Evolutionary conservation across 2,797 vertebrate species (phyloP).

Genomic region (Linurgus olivaceus): DNA sequence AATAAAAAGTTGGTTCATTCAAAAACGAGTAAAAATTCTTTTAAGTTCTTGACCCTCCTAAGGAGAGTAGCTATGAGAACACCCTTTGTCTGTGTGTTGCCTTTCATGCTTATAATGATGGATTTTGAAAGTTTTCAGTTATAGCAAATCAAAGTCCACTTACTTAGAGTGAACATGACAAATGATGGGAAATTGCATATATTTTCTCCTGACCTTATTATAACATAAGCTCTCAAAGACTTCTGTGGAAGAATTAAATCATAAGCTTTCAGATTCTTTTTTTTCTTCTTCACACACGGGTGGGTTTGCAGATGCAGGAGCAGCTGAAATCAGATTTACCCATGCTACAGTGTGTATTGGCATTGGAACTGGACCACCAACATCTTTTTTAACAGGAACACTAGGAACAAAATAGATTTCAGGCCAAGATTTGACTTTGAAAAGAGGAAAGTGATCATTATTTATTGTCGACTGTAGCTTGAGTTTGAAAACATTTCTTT

Average conservation of each 20-base stretch:
- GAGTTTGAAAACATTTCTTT: constrained; percentile 72
- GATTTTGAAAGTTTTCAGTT: constrained; percentile 2
- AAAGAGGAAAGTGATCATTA: constrained; percentile 46
- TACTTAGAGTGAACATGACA: constrained; percentile 60
- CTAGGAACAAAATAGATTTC: constrained; percentile 54
- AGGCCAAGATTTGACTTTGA: constrained; percentile 32
- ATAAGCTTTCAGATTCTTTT: constrained; percentile 1
- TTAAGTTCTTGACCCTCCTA: constrained; percentile 22
- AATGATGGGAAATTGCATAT: constrained; percentile 67
- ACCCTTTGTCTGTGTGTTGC: background rate
- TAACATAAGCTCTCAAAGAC: constrained; percentile 24
- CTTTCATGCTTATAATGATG: constrained; percentile 17
- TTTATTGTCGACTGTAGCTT: constrained; percentile 63
- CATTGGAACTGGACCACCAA: constrained; percentile 71
- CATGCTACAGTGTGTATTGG: constrained; percentile 27
- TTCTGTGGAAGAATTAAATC: constrained; percentile 60
- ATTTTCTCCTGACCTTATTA: constrained; percentile 59
- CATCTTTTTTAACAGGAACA: constrained; percentile 55
- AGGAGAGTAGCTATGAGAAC: constrained; percentile 14
- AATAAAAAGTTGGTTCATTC: background rate
- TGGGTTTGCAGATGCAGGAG: constrained; percentile 52
- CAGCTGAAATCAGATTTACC: constrained; percentile 61
- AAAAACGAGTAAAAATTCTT: background rate
- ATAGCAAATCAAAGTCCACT: constrained; percentile 1
- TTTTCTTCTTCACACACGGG: background rate